Evolutionary conservation across 2,113 vertebrate species (phyloP), one percentile per base, ranked within the genome.

Genomic region (Azemiops feae): DNA sequence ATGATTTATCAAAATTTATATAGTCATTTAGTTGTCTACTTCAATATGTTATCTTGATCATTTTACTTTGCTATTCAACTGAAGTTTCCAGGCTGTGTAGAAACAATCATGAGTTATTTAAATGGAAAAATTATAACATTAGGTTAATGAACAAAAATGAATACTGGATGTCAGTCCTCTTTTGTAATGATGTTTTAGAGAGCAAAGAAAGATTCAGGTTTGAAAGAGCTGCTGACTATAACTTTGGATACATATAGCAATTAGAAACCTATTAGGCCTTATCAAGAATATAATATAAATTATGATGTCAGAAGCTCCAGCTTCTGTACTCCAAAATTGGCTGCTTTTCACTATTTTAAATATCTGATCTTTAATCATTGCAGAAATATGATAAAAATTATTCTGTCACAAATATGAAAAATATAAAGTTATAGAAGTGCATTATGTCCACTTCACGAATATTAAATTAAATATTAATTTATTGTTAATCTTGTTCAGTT

Each of bases 311-410:
- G 74, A 94, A 88, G 93, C 92, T 94, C 93, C 95, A 96, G 16
- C 87, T 90, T 89, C 92, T 88, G 93, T 96, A 54, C 23, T 89
- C 53, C 60, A 92, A 93, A 95, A 96, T 52, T 47, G 57, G 94
- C 95, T 95, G 95, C 94, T 92, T 90, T 89, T 92, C 93, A 95
- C 81, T 94, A 92, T 90, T 95, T 95, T 95, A 95, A 93, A 95
- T 91, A 91, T 92, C 95, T 91, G 91, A 64, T 93, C 85, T 87
- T 85, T 86, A 74, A 54, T 5, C 39, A 47, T 87, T 95, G 94
- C 58, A 94, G 93, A 93, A 95, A 94, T 95, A 95, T 89, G 92
- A 92, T 93, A 81, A 95, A 93, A 85, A 92, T 88, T 92, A 91
- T 95, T 85, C 93, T 90, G 92, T 25, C 22, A 8, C n/a, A 92